Conservation (phyloP, 2,888 invertebrate genomes). For the Ectropis crepuscularia region DNA sequence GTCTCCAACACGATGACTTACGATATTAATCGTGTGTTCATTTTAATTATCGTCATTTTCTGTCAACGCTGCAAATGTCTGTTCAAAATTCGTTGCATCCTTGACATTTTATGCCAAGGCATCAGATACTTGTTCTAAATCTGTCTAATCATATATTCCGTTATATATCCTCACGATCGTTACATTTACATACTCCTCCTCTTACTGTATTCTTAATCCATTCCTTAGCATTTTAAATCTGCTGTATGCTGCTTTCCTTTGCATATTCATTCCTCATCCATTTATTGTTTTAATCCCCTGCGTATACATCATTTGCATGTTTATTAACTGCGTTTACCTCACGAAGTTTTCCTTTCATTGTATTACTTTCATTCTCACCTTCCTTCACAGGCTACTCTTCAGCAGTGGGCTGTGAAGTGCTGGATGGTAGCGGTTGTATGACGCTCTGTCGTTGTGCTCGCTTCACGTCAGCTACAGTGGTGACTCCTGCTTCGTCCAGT, state of each 20-base stretch:
- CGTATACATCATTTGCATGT: too few species aligned
- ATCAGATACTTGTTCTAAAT: neutral
- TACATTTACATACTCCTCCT: slow-evolving; percentile 21
- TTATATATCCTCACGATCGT: neutral
- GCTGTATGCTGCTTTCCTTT: too few species aligned
- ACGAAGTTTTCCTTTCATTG: neutral
- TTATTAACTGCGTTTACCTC: too few species aligned
- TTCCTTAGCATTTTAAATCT: neutral
- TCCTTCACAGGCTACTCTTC: slow-evolving; percentile 52
- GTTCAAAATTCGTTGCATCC: too few species aligned
- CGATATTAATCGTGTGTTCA: too few species aligned
- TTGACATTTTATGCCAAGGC: too few species aligned
- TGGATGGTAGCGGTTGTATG: slow-evolving; percentile 47
- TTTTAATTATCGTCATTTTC: too few species aligned
- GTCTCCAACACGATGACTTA: too few species aligned
- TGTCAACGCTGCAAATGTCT: too few species aligned
- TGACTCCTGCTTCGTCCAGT: slow-evolving; percentile 90
- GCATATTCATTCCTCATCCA: neutral
- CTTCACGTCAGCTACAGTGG: slow-evolving; percentile 88
- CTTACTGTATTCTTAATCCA: neutral
- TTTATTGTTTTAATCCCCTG: neutral
- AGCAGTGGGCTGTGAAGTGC: slow-evolving; percentile 57
- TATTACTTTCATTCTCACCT: neutral
- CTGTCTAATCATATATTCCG: neutral
- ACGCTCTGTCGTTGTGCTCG: slow-evolving; percentile 64